A percentile compares a stretch with the other conserved stretches of the same genome.
phyloP scores from a whole-genome alignment of 35 echinoderm and acorn worm species.

The Stichopus chloronotus region DNA sequence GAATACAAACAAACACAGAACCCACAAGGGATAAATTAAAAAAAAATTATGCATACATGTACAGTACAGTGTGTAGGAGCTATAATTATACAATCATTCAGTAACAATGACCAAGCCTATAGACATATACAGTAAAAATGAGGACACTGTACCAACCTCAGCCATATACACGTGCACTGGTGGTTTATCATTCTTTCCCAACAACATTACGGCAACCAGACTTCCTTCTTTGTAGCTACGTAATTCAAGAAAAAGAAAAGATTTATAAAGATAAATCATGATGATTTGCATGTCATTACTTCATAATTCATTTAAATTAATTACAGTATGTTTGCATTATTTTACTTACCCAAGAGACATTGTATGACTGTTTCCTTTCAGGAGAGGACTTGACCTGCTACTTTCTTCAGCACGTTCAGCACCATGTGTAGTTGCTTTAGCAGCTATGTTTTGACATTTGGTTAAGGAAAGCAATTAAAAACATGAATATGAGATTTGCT shows the following conservation, averaged over 20 bases:
- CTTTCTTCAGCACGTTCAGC: slow-evolving; percentile 22
- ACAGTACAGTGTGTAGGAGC: not conserved
- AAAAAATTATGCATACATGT: slow-evolving; percentile 6
- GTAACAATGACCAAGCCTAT: not conserved
- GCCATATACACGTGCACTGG: not conserved
- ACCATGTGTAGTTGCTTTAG: not conserved
- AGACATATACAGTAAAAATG: not conserved
- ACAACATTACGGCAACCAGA: slow-evolving; percentile 2
- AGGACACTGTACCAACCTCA: not conserved
- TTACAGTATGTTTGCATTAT: slow-evolving; percentile 7
- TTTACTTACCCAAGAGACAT: slow-evolving; percentile 12
- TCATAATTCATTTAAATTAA: not conserved
- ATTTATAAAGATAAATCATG: slow-evolving; percentile 20
- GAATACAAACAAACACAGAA: not conserved
- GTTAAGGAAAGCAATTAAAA: slow-evolving; percentile 21
- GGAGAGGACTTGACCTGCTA: not conserved
- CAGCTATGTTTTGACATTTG: slow-evolving; percentile 27
- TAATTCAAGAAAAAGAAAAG: not conserved
- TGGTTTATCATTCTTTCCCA: not conserved
- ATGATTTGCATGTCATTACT: slow-evolving; percentile 32
- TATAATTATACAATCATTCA: not conserved
- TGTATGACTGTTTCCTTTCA: slow-evolving; percentile 24
- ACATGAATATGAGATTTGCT: slow-evolving; percentile 17
- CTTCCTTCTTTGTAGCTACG: slow-evolving; percentile 25
- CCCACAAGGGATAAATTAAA: not conserved